phyloP scores from a whole-genome alignment of 2,888 invertebrate species.

The Pristionchus mayeri region DNA sequence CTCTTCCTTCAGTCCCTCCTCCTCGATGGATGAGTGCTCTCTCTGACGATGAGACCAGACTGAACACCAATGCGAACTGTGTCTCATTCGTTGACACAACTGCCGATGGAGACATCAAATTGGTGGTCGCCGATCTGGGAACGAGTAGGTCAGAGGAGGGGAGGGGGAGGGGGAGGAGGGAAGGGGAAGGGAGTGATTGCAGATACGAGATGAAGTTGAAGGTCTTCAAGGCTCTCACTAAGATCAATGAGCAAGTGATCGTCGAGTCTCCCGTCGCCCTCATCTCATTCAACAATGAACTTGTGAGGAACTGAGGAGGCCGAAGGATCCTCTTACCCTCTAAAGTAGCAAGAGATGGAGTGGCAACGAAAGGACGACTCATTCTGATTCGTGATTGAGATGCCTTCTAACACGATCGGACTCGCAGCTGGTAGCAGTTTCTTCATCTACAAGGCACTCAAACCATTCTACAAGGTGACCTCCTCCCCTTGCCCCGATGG shows the following conservation, averaged over 20 bases:
- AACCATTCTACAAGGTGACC: constrained; percentile 35
- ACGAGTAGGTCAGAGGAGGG: constrained; percentile 14
- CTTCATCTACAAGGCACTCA: constrained; percentile 38
- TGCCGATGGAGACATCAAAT: constrained; percentile 22
- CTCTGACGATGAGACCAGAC: background rate
- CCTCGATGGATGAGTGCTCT: constrained; percentile 42
- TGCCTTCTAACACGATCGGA: constrained; percentile 26
- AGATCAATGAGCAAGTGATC: background rate
- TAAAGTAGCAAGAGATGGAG: no score
- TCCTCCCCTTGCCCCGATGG: no score
- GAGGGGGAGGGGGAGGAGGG: background rate
- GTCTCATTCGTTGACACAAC: constrained; percentile 9
- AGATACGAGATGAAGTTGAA: constrained; percentile 44
- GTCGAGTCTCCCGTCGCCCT: background rate
- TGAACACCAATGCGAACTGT: constrained; percentile 44
- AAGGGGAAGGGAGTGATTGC: background rate
- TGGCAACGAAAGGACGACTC: no score
- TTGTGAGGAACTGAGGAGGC: background rate
- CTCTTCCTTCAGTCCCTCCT: background rate
- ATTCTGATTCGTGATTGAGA: no score
- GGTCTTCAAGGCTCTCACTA: constrained; percentile 38
- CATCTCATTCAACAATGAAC: constrained; percentile 27
- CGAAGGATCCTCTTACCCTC: background rate
- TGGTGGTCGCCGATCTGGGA: constrained; percentile 40
- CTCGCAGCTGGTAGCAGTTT: constrained; percentile 11